These are phyloP conservation scores for Lasioglossum calceatum DNA, from an alignment of 2,888 invertebrate species.

Conservation along the genomic window DNA sequence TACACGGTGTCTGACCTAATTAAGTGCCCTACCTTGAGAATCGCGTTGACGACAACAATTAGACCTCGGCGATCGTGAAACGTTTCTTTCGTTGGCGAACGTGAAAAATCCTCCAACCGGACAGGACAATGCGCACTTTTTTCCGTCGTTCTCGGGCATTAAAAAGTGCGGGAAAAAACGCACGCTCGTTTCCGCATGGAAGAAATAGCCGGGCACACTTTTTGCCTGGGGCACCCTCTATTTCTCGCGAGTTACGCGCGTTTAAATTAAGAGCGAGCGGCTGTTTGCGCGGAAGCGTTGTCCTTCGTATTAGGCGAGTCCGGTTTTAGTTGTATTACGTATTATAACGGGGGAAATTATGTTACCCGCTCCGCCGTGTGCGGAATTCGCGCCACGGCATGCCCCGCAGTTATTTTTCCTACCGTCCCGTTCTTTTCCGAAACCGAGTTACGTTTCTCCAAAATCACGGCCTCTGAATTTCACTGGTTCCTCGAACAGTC, in stretches of 20 bases:
- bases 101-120: neutral
- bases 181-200: slow-evolving; percentile 12
- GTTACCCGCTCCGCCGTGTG: slow-evolving; percentile 36
- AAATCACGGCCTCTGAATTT: slow-evolving; percentile 4
- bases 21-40: slow-evolving; percentile 22
- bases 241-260: slow-evolving; percentile 35
- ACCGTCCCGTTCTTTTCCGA: slow-evolving; percentile 4
- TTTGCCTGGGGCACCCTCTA: slow-evolving; percentile 16
- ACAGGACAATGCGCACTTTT: neutral
- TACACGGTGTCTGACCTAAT: slow-evolving; percentile 44
- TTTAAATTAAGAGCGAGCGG: slow-evolving; percentile 49
- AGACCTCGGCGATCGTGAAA: neutral
- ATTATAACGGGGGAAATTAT: slow-evolving; percentile 76
- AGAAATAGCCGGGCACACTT: slow-evolving; percentile 35
- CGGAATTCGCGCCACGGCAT: slow-evolving; percentile 28
- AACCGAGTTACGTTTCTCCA: slow-evolving; percentile 19
- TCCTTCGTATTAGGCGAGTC: slow-evolving; percentile 2
- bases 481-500: neutral
- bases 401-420: slow-evolving; percentile 12
- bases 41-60: neutral
- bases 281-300: slow-evolving; percentile 41
- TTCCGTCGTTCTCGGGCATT: neutral
- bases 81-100: neutral
- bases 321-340: slow-evolving; percentile 69
- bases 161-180: slow-evolving; percentile 25